Conservation (phyloP, 2,113 vertebrate species). For the Natator depressus region DNA sequence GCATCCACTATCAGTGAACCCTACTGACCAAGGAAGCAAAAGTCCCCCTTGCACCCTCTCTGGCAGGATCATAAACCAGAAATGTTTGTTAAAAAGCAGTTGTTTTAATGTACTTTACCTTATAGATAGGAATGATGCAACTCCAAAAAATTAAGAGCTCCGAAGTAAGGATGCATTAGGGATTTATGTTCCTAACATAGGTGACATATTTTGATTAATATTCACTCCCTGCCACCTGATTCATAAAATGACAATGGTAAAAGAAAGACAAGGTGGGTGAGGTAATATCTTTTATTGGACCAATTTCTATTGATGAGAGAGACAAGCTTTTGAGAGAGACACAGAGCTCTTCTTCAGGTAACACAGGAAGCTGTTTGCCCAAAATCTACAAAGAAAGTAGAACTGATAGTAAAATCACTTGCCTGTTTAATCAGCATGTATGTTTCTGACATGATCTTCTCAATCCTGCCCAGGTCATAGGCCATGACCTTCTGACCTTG, state of each 20-base stretch:
- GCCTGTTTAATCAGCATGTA: constrained; percentile 99
- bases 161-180: not conserved
- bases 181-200: not conserved
- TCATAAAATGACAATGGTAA: not conserved
- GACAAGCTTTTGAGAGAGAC: not conserved
- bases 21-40: not conserved
- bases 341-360: not conserved
- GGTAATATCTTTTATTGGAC: not conserved
- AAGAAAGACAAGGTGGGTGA: not conserved
- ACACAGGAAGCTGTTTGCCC: not conserved
- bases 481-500: constrained; percentile 97
- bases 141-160: not conserved
- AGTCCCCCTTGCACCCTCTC: not conserved
- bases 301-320: not conserved
- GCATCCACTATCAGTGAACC: not conserved
- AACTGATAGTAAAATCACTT: not conserved
- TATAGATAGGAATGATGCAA: not conserved
- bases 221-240: not conserved
- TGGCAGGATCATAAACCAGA: not conserved
- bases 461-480: constrained; percentile 92
- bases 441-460: constrained; percentile 98
- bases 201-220: not conserved
- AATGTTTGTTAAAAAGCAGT: not conserved
- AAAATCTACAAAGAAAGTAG: not conserved
- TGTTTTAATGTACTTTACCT: not conserved